Evolutionary conservation across 2,888 invertebrate genomes (phyloP), one percentile per base, ranked within the genome.

Genomic region (Drosophila barbarae): DNA sequence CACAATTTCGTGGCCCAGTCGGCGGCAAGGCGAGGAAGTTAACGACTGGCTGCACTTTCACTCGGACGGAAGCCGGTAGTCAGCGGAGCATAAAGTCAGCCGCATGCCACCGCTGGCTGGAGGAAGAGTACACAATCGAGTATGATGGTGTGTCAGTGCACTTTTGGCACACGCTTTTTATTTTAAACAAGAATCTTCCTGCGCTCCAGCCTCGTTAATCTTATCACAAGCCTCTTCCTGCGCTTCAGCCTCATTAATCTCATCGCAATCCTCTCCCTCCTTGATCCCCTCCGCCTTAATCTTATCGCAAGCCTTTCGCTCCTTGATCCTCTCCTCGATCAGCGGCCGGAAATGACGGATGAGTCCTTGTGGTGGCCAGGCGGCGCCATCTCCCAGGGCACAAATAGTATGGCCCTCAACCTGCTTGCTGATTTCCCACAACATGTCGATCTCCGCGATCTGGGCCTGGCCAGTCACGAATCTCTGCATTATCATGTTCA

Each of bases 361-460:
- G 46, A 99, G 91, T 10, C 96, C 96, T 89, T 99, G 99, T 3
- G 98, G 97, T 0, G 99, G 99, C 99, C 99, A 99, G 30, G 99
- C 98, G 21, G 99, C 99, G 74, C 98, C 99, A 90, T 99, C 99
- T 30, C 96, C 99, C 65, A 99, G 90, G 15, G 99, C 99, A 90
- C 99, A 99, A 89, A 99, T 99, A 23, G 99, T 98, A 89, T 99
- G 98, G 2, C 98, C 96, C 92, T 99, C 99, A 87, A 99, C 98
- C 91, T 99, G 98, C 90, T 99, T 99, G 76, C 97, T 98, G 69
- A 99, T 91, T 90, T 99, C 99, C 95, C 96, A 98, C 55, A 99
- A 90, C 97, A 98, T 98, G 87, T 99, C 98, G 81, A 99, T 99
- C 91, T 99, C 99, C 71, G 94, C 95, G 2, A 94, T 92, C 74